Base-by-base conservation (phyloP, 2,888 invertebrate genomes). In the Synanthedon formicaeformis region DNA sequence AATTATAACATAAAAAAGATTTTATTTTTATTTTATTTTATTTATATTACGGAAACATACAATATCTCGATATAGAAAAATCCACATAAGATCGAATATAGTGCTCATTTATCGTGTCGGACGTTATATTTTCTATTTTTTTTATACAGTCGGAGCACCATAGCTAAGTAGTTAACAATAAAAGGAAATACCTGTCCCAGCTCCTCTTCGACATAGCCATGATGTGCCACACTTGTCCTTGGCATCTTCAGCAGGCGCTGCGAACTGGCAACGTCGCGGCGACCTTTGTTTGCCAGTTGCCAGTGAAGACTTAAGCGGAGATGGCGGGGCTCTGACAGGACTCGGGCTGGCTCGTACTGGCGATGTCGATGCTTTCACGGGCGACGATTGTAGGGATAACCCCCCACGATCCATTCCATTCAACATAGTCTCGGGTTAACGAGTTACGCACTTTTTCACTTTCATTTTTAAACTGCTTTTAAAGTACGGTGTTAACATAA, bases 161-260 rank as follows among this genome's bases (percentile, higher is more conserved):
- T 16, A 16, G 16, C 16, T 16, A 16, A 16, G 16, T 34, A 34
- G 10, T 34, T 1, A 45, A 45, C 10, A 12, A 23, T 50, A 16
- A 45, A 27, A 55, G 27, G 12, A 53, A 16, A 53, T 27, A 12
- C 52, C 40, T 0, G 76, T 70, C 1, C 82, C 85, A 0, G 83
- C 84, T 0, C 88, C 88, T 4, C 88, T 63, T 4, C 88, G 66
- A 57, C 88, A 88, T 48, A 88, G 61, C 88, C 88, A 88, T 2
- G 87, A 86, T 0, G 81, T 63, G 1, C 87, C 88, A 57, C 87
- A 88, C 60, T 85, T 88, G 55, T 86, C 88, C 59, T 71, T 68
- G 0, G 77, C 66, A 62, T 83, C 85, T 52, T 86, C 87, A 0
- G 64, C 67, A 0, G 85, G 83, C 0, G 85, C 74, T 0, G 86